A percentile compares a stretch with the other conserved stretches of the same genome.
phyloP scores from a whole-genome alignment of 1,140 invertebrate genomes.

The Hyphantria cunea region DNA sequence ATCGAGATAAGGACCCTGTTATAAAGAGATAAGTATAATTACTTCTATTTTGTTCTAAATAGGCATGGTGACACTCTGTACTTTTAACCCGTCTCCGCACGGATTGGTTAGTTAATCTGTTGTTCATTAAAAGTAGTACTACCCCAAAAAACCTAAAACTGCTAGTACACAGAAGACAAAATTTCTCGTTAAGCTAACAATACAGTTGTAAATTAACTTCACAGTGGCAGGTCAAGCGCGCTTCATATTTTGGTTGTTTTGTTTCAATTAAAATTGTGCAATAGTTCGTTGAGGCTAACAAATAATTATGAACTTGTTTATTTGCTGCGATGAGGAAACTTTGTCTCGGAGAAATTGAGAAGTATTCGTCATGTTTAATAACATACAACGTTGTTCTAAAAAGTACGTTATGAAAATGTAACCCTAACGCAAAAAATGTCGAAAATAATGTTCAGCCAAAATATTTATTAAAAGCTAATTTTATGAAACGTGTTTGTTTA shows the following conservation, averaged over 20 bases:
- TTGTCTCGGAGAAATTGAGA: slow-evolving; percentile 40
- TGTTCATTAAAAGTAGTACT: too few relatives aligned
- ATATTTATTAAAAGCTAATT: too few relatives aligned
- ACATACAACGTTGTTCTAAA: slow-evolving; percentile 18
- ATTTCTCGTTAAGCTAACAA: slow-evolving; percentile 9
- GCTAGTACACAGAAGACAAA: slow-evolving; percentile 3
- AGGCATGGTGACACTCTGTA: too few relatives aligned
- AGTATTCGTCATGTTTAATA: slow-evolving; percentile 32
- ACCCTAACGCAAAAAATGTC: slow-evolving; percentile 10
- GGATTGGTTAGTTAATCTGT: too few relatives aligned
- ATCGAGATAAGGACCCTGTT: too few relatives aligned
- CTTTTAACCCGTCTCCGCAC: too few relatives aligned
- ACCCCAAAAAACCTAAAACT: too few relatives aligned
- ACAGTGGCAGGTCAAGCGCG: slow-evolving; percentile 48
- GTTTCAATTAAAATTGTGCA: slow-evolving; percentile 55
- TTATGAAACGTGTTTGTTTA: too few relatives aligned
- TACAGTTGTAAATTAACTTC: slow-evolving; percentile 42
- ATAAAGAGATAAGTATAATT: too few relatives aligned
- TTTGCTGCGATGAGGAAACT: slow-evolving; percentile 61
- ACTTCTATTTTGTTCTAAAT: too few relatives aligned
- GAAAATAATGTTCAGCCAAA: slow-evolving; percentile 11
- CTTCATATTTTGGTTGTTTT: slow-evolving; percentile 55
- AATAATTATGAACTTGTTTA: slow-evolving; percentile 67
- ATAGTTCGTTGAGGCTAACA: slow-evolving; percentile 49
- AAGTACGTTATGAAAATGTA: slow-evolving; percentile 21